phyloP scores from a whole-genome alignment of 2,797 vertebrate species.

The Siniperca scherzeri region DNA sequence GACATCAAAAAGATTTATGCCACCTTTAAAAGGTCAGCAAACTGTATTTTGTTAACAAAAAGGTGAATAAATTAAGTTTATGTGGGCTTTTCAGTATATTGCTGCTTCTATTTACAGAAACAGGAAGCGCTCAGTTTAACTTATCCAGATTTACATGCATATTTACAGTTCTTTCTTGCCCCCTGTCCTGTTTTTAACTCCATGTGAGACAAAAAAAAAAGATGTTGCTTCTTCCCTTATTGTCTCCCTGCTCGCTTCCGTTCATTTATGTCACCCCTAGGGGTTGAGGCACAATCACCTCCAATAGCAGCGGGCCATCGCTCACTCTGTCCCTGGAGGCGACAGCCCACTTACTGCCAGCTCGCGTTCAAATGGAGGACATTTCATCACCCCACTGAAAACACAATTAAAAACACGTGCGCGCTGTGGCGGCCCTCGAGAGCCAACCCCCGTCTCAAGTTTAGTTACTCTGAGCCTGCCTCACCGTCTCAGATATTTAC shows the following conservation, averaged over 20 bases:
- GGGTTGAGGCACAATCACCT: slow-evolving; percentile 78
- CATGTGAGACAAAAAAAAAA: slow-evolving; percentile 32
- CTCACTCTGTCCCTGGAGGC: slow-evolving; percentile 81
- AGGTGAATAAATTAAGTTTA: too few relatives aligned
- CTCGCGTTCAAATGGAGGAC: slow-evolving; percentile 77
- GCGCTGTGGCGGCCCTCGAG: slow-evolving; percentile 39
- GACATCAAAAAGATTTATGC: background rate
- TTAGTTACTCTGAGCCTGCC: slow-evolving; percentile 63
- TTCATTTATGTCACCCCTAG: slow-evolving; percentile 76
- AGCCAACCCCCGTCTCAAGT: slow-evolving; percentile 43
- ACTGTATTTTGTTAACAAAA: background rate
- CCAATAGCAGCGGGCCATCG: slow-evolving; percentile 72
- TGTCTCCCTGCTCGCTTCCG: slow-evolving; percentile 61
- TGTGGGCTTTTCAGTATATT: background rate
- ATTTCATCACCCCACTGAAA: slow-evolving; percentile 80
- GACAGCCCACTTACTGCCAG: slow-evolving; percentile 81
- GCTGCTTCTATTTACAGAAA: background rate
- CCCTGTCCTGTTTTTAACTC: slow-evolving; percentile 32
- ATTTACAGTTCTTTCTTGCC: background rate
- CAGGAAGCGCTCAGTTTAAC: background rate
- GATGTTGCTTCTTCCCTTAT: slow-evolving; percentile 39
- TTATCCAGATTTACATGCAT: slow-evolving; percentile 1
- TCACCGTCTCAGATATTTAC: slow-evolving; percentile 70
- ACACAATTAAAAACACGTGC: slow-evolving; percentile 79
- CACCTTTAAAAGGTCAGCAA: background rate